Evolutionary conservation across 1,140 invertebrate genomes (phyloP), one percentile per base, ranked within the genome.

Genomic region (Mercenaria mercenaria): DNA sequence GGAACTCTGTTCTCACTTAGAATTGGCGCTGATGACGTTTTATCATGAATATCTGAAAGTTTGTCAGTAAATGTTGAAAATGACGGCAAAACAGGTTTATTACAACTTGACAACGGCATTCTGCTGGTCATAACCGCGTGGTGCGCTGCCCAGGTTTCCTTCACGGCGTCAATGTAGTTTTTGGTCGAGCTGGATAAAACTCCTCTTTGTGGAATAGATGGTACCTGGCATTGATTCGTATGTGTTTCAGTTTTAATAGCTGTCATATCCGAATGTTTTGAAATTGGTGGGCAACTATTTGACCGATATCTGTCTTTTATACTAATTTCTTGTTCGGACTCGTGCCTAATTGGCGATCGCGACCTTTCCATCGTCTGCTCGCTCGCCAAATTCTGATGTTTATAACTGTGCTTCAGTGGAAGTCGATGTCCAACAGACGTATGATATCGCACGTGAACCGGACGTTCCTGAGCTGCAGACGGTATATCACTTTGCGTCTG

Each of bases 91-190:
- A 26, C 72, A 29, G n/a, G 43, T 43, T 64, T 87, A 59, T 29
- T 37, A 18, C 23, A 4, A n/a, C 41, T 67, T 8, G 47, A 32
- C 23, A 41, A 41, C 47, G 86, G 32, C 39, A 80, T 32, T 67
- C 32, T 89, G 41, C 50, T 82, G 18, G 64, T 74, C 88, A 89
- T 89, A 13, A 89, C 80, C 11, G 64, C 72, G 29, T 83, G 79
- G 43, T 89, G 88, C 69, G 39, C 72, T 15, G 88, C 88, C 88
- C 88, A 89, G 0, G 88, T 89, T 56, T 89, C 88, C 29, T 84
- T 83, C 10, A 89, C 67, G 13, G 80, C 80, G 39, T 84, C 81
- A 15, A 89, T 88, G 26, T 69, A 79, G 10, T 11, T 87, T 61
- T 77, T 76, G 1, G 64, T 37, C 20, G 41, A 26, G 18, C 47